Evolutionary conservation across 2,888 invertebrate genomes (phyloP), one percentile per base, ranked within the genome.

Genomic region (Melanophora roralis): DNA sequence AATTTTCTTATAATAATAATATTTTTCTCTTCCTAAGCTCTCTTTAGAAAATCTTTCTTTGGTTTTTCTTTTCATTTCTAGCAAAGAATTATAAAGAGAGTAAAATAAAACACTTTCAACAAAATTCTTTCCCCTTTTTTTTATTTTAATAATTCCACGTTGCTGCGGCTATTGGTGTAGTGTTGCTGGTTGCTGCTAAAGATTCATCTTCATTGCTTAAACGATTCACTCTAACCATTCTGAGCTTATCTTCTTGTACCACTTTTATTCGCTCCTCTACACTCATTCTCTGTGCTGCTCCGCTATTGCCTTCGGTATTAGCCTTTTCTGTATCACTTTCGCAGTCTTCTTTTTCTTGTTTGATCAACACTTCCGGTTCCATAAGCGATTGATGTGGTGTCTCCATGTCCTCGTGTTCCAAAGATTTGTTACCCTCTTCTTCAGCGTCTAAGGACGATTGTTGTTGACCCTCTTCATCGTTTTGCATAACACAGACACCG

Each of bases 401-500:
- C 19, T 85, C 82, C 64, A 72, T 45, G 0, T 81, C 81, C 2
- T 34, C 81, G 6, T 34, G 55, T 4, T 78, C 81, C 4, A 16
- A 19, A 1, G 71, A 21, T 51, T 72, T 68, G 67, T 62, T 19
- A 21, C 9, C 53, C 4, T 14, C 60, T 8, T 53, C 59, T 12
- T 59, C 32, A 21, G 7, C 53, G 27, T 47, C 45, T 51, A 68
- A 9, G 14, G 19, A 12, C 43, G 59, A 12, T 47, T 51, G 60
- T 94, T 1, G 95, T 93, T 21, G 94, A 0, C 95, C 95, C 88
- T 96, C 96, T 60, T 95, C 93, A 32, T 94, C 92, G 71, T 95
- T 81, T 8, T 95, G 94, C 78, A 97, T 96, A 6, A 97, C 97
- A 88, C 97, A 97, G 27, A 97, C 97, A 0, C 97, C 97, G 87